Base-by-base conservation (phyloP, 2,797 vertebrate genomes). In the Danio tinwini region DNA sequence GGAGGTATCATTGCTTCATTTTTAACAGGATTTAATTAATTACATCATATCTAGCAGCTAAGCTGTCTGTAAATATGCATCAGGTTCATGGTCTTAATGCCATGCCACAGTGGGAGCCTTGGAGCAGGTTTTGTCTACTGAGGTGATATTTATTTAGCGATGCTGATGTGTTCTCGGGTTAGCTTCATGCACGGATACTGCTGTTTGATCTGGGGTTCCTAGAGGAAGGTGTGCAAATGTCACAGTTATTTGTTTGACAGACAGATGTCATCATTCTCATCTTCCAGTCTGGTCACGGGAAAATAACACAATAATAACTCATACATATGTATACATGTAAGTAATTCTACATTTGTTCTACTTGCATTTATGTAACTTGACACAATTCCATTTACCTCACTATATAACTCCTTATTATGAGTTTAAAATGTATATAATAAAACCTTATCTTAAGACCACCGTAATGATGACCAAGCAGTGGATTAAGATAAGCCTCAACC, bases 241-340 rank as follows among this genome's bases (percentile, higher is more conserved):
- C 77, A 72, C 65, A 70, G 68, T 55, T 79, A 55, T 72, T 79
- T 79, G 47, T 72, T 63, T 64, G 77, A 79, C 49, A 55, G 49
- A 39, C 58, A 79, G 68, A 45, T 72, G 68, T 63, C 58, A 79
- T 53, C 39, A 42, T 47, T 13, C 10, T 44, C 39, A 17, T 47
- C 21, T 44, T 75, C 56, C 7, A 0, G 16, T 56, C 50, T 44
- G 39, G 52, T n/a, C 39, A 45, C 0, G 8, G n/a, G 40, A 61
- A 62, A 17, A 49, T 0, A 1, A 39, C 14, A 74, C 37, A 6
- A 21, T 42, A 21, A 75, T 74, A 44, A 74, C 50, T 71, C 37
- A 71, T 55, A 6, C 55, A 70, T n/a, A 19, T 8, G 17, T 9
- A 8, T 56, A 39, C 40, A 37, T 39, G 11, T 17, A 6, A 45